Evolutionary conservation across 2,113 vertebrate genomes (phyloP).

Genomic region (Emydocephalus ijimae): DNA sequence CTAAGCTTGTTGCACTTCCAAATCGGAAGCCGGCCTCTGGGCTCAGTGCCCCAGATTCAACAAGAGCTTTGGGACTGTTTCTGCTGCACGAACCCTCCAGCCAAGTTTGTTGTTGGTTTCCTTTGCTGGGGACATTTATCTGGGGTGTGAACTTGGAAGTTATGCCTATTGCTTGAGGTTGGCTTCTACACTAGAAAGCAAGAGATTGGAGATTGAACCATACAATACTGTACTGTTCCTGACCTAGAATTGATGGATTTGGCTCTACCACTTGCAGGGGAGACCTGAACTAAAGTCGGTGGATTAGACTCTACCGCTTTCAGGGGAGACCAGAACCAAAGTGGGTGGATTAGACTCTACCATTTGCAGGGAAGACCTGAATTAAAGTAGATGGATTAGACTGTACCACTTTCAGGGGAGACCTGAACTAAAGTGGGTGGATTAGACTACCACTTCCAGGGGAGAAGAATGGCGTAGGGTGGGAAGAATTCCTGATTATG

Average conservation of each 20-base stretch:
- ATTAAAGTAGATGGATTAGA: too few relatives aligned
- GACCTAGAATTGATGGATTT: neutral
- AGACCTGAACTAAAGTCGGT: too few relatives aligned
- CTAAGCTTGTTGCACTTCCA: too few relatives aligned
- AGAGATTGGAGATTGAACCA: neutral
- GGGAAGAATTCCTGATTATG: neutral
- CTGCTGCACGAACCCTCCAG: neutral
- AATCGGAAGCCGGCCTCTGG: neutral
- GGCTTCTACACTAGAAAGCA: neutral
- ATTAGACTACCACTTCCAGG: neutral
- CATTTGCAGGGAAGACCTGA: too few relatives aligned
- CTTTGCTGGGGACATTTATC: neutral
- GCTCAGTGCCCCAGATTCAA: neutral
- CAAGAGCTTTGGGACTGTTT: neutral
- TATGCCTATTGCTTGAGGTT: neutral
- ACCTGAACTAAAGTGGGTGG: neutral
- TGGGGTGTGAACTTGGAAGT: neutral
- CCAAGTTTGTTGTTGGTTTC: neutral
- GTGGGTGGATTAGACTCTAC: too few relatives aligned
- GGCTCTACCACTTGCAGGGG: too few relatives aligned
- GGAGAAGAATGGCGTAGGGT: neutral
- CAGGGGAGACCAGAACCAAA: too few relatives aligned
- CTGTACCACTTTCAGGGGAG: too few relatives aligned
- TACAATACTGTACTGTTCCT: neutral
- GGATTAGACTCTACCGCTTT: too few relatives aligned